phyloP scores from a whole-genome alignment of 2,113 vertebrate species.

The Puma concolor region DNA sequence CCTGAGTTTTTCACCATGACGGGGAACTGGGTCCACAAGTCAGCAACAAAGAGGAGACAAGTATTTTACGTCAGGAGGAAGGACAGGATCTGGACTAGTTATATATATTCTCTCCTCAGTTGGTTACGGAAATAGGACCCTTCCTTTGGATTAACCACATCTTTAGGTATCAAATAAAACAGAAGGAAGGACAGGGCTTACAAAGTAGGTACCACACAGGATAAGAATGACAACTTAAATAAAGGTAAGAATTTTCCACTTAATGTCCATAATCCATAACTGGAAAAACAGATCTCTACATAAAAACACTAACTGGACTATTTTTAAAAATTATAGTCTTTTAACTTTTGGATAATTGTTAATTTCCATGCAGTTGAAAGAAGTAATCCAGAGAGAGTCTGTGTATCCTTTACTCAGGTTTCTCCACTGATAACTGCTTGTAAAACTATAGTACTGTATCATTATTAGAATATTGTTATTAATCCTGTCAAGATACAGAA shows the following conservation, averaged over 20 bases:
- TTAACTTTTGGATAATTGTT: neutral
- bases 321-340: neutral
- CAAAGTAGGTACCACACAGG: neutral
- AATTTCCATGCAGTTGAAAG: neutral
- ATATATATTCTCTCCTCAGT: neutral
- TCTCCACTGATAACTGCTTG: neutral
- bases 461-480: neutral
- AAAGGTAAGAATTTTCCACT: neutral
- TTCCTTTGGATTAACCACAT: neutral
- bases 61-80: neutral
- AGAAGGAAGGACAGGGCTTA: neutral
- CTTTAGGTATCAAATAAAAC: neutral
- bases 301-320: neutral
- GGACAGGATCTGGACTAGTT: neutral
- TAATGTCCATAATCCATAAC: neutral
- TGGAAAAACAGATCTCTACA: neutral
- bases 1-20: neutral
- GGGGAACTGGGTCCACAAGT: neutral
- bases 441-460: neutral
- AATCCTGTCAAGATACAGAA: neutral
- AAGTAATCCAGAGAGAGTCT: neutral
- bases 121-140: neutral
- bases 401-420: neutral
- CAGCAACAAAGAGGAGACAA: neutral
- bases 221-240: neutral